phyloP scores from a whole-genome alignment of 1,140 invertebrate genomes.

The Drosophila miranda region DNA sequence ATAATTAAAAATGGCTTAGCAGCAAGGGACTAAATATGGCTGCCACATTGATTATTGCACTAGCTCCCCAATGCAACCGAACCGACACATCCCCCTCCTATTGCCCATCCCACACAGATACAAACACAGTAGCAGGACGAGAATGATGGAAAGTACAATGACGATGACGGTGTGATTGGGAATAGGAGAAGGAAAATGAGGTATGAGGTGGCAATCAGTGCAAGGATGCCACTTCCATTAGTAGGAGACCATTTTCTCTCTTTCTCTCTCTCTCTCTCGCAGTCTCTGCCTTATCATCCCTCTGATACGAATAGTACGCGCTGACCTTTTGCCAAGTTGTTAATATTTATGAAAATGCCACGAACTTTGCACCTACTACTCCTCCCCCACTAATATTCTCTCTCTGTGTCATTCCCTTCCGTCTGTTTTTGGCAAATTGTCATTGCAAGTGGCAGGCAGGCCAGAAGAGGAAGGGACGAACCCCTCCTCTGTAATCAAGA shows the following conservation, averaged over 20 bases:
- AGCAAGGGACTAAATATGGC: conserved; percentile 50
- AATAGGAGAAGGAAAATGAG: conserved; percentile 21
- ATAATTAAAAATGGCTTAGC: conserved; percentile 61
- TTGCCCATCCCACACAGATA: neutral
- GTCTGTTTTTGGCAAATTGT: conserved; percentile 60
- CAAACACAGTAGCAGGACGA: neutral
- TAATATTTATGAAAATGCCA: conserved; percentile 66
- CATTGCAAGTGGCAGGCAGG: conserved; percentile 43
- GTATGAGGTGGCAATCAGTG: conserved; percentile 45
- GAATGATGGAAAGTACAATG: conserved; percentile 7
- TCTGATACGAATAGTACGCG: neutral
- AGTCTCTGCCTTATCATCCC: no score
- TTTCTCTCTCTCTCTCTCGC: neutral
- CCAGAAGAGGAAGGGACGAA: neutral
- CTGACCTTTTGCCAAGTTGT: conserved; percentile 56
- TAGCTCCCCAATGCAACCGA: conserved; percentile 21
- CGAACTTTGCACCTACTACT: conserved; percentile 47
- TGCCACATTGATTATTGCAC: conserved; percentile 52
- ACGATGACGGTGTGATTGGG: conserved; percentile 25
- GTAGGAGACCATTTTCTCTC: conserved; percentile 26
- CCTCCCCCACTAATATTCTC: neutral
- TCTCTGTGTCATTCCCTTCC: conserved; percentile 2
- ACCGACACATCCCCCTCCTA: neutral
- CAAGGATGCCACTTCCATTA: conserved; percentile 58
- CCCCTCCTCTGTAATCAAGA: conserved; percentile 52